A percentile compares a stretch with the other conserved stretches of the same genome.
Evolutionary conservation across 2,888 invertebrate genomes (phyloP).

Genomic region (Himalopsyche kuldschensis): DNA sequence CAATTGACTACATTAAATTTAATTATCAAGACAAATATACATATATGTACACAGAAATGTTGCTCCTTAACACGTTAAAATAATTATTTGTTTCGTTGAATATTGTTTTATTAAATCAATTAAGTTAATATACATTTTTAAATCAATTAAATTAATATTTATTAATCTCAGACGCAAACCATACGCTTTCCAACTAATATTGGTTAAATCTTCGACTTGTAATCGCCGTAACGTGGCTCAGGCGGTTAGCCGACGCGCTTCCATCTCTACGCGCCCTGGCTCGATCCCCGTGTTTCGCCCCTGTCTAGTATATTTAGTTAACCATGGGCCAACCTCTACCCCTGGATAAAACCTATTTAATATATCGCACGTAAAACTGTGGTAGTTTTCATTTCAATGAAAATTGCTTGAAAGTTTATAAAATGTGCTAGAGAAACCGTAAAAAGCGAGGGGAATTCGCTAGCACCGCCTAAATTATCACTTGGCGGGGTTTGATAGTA

Average conservation of each 20-base stretch:
- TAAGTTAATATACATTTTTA: too few species aligned
- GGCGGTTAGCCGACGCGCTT: background rate
- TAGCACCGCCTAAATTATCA: slow-evolving; percentile 20
- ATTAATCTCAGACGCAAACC: too few species aligned
- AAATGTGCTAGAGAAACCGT: slow-evolving; percentile 49
- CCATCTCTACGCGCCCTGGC: slow-evolving; percentile 41
- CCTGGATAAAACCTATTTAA: background rate
- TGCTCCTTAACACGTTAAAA: too few species aligned
- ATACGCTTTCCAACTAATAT: too few species aligned
- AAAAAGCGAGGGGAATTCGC: slow-evolving; percentile 21
- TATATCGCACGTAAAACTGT: slow-evolving; percentile 6
- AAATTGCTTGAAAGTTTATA: slow-evolving; percentile 41
- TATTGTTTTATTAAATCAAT: too few species aligned
- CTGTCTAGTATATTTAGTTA: background rate
- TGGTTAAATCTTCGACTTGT: background rate
- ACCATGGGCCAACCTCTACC: too few species aligned
- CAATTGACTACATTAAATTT: too few species aligned
- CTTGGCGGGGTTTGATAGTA: slow-evolving; percentile 36
- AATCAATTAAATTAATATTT: too few species aligned
- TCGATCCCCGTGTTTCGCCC: slow-evolving; percentile 43
- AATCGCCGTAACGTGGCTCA: background rate
- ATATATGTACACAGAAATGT: too few species aligned
- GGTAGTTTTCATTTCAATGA: slow-evolving; percentile 51
- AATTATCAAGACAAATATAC: too few species aligned
- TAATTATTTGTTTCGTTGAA: too few species aligned